Percentiles rank a stretch among this genome's conserved stretches.
phyloP scores from a whole-genome alignment of 2,113 vertebrate species.

The Athene cunicularia region DNA sequence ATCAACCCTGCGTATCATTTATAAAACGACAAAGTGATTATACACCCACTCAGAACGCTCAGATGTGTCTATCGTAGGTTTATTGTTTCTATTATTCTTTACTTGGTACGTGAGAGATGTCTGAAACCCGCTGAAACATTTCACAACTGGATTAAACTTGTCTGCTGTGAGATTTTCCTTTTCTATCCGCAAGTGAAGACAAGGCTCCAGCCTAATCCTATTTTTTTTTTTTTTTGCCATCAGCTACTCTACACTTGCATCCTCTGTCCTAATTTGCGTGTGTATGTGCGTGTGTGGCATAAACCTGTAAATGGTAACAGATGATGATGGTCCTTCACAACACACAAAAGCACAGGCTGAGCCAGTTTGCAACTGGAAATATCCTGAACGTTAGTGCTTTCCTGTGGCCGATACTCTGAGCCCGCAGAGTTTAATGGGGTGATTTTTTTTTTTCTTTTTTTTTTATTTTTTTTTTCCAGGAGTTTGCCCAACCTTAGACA shows the following conservation, averaged over 20 bases:
- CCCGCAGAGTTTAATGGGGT: neutral
- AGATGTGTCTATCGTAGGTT: neutral
- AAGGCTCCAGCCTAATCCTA: neutral
- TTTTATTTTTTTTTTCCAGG: neutral
- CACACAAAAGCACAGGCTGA: neutral
- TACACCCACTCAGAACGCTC: neutral
- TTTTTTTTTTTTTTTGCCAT: constrained; percentile 29
- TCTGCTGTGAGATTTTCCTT: neutral
- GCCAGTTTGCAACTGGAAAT: neutral
- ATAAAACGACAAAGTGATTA: neutral
- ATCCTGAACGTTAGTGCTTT: neutral
- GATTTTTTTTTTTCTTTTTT: neutral
- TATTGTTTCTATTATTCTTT: neutral
- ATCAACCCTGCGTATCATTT: neutral
- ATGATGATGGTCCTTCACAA: neutral
- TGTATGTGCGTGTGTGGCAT: neutral
- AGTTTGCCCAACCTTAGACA: constrained; percentile 1
- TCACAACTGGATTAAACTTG: neutral
- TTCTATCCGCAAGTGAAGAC: neutral
- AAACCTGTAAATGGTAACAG: neutral
- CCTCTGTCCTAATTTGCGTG: neutral
- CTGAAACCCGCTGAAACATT: neutral
- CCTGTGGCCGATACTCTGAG: neutral
- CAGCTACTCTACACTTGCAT: neutral
- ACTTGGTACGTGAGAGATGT: neutral